Evolutionary conservation across 2,888 invertebrate genomes (phyloP), one percentile per base, ranked within the genome.

Genomic region (Harpalus rubripes): DNA sequence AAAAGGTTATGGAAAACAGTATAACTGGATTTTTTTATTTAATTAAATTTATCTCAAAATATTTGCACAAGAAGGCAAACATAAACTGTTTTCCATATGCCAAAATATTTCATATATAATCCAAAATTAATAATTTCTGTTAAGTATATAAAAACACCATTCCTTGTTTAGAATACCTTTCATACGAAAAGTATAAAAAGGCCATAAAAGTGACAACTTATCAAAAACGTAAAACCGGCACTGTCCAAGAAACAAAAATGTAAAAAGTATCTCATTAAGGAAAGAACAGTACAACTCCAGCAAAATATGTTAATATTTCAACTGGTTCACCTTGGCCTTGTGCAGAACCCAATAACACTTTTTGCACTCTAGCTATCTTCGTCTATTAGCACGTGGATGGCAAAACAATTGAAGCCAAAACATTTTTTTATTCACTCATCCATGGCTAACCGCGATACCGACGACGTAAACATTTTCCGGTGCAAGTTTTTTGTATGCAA

Each of bases 251-350:
- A 52, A 44, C 8, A 16, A 44, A 74, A 18, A 6, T 15, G 16
- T 16, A 44, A 74, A 44, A 44, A 74, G 44, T 44, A 44, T 44
- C 44, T 74, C 41, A 74, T 68, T 74, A 44, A 44, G 72, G 72
- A 74, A 44, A 44, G 18, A 32, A 68, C 39, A 68, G 68, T 39
- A 3, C 22, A 52, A 68, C 68, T 72, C 39, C 15, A 16, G 41
- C 81, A 68, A 81, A 65, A 81, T 82, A 82, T 82, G 82, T 39
- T 58, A 68, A 82, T 82, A 22, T n/a, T 16, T 22, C 26, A 56
- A 68, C 72, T 63, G 52, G 56, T 26, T 82, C 72, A 82, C 82
- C 82, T 82, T 82, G 82, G 72, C 82, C 82, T 82, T 82, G 82
- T 72, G 82, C 72, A 39, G 22, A 68, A 65, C n/a, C 81, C 18